Evolutionary conservation across 2,888 invertebrate species (phyloP).

Genomic region (Apomyelois bistriatella): DNA sequence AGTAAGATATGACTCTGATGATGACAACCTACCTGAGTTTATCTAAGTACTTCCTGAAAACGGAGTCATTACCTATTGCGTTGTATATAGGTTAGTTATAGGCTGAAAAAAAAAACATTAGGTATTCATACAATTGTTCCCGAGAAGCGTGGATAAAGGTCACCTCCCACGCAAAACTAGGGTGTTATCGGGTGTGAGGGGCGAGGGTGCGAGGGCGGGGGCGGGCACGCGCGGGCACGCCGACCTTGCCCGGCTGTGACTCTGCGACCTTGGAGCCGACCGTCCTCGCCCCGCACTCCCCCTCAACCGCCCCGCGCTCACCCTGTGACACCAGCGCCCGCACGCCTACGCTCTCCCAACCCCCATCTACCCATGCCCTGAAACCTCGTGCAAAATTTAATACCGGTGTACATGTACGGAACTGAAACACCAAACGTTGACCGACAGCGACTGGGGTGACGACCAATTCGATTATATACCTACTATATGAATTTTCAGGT

Average conservation of each 20-base stretch:
- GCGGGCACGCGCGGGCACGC: constrained; percentile 72
- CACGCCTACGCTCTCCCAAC: constrained; percentile 44
- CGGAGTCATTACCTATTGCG: not conserved
- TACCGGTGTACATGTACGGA: constrained; percentile 43
- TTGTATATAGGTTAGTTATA: constrained; percentile 42
- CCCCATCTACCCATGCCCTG: constrained; percentile 41
- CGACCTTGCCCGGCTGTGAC: constrained; percentile 80
- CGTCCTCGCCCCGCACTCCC: constrained; percentile 28
- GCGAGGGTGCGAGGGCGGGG: constrained; percentile 36
- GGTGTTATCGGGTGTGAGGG: constrained; percentile 61
- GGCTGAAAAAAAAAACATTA: constrained; percentile 55
- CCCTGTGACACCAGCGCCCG: constrained; percentile 26
- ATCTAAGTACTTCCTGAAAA: no score
- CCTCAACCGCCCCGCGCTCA: constrained; percentile 21
- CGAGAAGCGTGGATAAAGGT: constrained; percentile 75
- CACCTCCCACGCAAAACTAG: constrained; percentile 74
- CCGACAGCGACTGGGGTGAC: constrained; percentile 14
- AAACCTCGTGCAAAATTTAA: constrained; percentile 70
- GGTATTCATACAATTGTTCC: constrained; percentile 74
- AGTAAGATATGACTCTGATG: no score
- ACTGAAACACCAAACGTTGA: constrained; percentile 38
- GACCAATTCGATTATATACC: not conserved
- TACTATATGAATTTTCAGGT: not conserved
- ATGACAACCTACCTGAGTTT: no score
- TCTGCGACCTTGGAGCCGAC: constrained; percentile 76